Evolutionary conservation across 2,888 invertebrate genomes (phyloP).

Genomic region (Drosophila mulleri): DNA sequence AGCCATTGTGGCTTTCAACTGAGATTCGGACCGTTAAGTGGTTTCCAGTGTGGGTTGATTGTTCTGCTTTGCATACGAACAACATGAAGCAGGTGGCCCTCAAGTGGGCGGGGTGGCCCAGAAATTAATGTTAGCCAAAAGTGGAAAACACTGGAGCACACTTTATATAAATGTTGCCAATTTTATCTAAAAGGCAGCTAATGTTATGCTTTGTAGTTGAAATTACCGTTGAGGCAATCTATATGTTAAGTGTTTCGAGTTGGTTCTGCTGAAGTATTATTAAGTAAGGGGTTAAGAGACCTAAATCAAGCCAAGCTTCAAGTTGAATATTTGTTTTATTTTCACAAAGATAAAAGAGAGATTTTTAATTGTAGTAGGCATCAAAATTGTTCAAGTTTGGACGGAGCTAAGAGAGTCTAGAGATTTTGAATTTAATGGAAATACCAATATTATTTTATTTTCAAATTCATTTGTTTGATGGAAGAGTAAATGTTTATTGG

Average conservation of each 20-base stretch:
- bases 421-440: too few species aligned
- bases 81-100: conserved; percentile 22
- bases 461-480: too few species aligned
- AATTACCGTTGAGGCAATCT: not conserved
- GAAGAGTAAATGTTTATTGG: not conserved
- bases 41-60: conserved; percentile 39
- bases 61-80: conserved; percentile 64
- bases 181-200: conserved; percentile 40
- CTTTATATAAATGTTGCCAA: conserved; percentile 63
- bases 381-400: not conserved
- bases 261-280: not conserved
- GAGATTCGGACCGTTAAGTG: conserved; percentile 61
- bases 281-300: not conserved
- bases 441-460: too few species aligned
- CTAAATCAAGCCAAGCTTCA: not conserved
- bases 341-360: not conserved
- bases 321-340: not conserved
- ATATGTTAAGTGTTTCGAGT: not conserved
- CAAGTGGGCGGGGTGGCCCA: conserved; percentile 1
- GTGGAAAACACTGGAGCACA: conserved; percentile 56
- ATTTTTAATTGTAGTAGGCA: not conserved
- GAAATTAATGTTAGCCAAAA: conserved; percentile 56
- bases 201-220: conserved; percentile 9
- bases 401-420: too few species aligned
- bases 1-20: conserved; percentile 36